A percentile compares a stretch with the other conserved stretches of the same genome.
Evolutionary conservation across 2,888 invertebrate genomes (phyloP).

Genomic region (Hetaerina titia): DNA sequence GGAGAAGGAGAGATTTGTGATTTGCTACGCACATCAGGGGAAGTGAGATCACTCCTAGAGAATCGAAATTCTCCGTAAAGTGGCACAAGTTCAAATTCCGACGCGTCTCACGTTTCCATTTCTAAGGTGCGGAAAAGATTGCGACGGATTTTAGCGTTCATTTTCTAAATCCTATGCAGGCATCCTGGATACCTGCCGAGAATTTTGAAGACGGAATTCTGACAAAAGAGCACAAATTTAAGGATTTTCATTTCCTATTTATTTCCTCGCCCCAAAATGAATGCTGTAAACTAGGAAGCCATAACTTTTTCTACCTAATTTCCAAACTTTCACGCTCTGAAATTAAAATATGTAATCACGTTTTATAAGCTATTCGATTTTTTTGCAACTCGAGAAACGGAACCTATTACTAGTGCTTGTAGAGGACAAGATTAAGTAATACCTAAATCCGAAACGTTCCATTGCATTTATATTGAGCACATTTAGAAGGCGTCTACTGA

Average conservation of each 20-base stretch:
- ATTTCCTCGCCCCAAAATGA: too few species aligned
- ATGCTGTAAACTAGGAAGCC: too few species aligned
- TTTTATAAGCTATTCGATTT: too few species aligned
- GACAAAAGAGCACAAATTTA: not conserved
- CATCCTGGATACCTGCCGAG: not conserved
- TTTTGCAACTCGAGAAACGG: too few species aligned
- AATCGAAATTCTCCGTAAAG: constrained; percentile 1
- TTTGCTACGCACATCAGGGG: not conserved
- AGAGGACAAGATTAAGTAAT: too few species aligned
- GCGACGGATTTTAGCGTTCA: not conserved
- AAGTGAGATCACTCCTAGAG: constrained; percentile 30
- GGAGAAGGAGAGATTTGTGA: not conserved
- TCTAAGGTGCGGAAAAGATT: not conserved
- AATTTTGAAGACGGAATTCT: not conserved
- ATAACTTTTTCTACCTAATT: too few species aligned
- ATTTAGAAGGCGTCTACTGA: too few species aligned
- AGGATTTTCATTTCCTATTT: not conserved
- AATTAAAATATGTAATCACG: too few species aligned
- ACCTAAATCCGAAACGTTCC: too few species aligned
- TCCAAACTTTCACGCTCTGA: too few species aligned
- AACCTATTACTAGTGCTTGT: too few species aligned
- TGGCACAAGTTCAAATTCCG: constrained; percentile 8
- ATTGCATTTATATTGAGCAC: too few species aligned
- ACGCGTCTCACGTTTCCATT: constrained; percentile 9
- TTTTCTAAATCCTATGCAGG: not conserved